Percentiles rank a stretch among this genome's conserved stretches.
Evolutionary conservation across 2,888 invertebrate species (phyloP).

Genomic region (Ellobium chinense): DNA sequence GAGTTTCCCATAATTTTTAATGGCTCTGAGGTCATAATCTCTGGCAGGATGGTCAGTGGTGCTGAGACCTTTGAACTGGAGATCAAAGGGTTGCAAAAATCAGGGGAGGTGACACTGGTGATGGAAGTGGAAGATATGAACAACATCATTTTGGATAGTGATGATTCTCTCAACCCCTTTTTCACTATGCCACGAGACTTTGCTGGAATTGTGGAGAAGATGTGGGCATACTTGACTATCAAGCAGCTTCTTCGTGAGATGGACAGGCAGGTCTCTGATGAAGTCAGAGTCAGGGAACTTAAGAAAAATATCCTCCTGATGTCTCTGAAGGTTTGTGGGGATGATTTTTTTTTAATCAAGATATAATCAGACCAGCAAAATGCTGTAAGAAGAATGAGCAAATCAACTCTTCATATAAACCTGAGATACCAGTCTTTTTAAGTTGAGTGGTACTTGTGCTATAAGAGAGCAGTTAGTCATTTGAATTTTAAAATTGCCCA

Average conservation of each 20-base stretch:
- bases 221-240: conserved; percentile 71
- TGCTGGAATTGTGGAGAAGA: conserved; percentile 61
- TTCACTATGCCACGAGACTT: conserved; percentile 47
- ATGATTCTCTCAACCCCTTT: conserved; percentile 26
- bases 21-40: conserved; percentile 63
- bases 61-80: background rate
- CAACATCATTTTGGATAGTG: conserved; percentile 5
- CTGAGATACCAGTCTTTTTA: too few species aligned
- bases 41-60: conserved; percentile 56
- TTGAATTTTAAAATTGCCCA: too few species aligned
- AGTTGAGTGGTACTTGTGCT: too few species aligned
- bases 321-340: conserved; percentile 65
- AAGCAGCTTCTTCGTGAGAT: conserved; percentile 64
- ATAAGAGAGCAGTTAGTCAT: too few species aligned
- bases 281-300: conserved; percentile 47
- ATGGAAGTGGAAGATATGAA: conserved; percentile 32
- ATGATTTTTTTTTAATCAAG: too few species aligned
- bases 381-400: too few species aligned
- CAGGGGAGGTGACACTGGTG: conserved; percentile 31
- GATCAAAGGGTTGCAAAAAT: conserved; percentile 20
- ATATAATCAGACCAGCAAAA: too few species aligned
- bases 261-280: conserved; percentile 46
- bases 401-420: too few species aligned
- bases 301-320: conserved; percentile 57
- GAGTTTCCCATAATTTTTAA: conserved; percentile 63